A percentile compares a stretch with the other conserved stretches of the same genome.
phyloP scores from a whole-genome alignment of 2,797 vertebrate genomes.

The Silurus lanzhouensis region DNA sequence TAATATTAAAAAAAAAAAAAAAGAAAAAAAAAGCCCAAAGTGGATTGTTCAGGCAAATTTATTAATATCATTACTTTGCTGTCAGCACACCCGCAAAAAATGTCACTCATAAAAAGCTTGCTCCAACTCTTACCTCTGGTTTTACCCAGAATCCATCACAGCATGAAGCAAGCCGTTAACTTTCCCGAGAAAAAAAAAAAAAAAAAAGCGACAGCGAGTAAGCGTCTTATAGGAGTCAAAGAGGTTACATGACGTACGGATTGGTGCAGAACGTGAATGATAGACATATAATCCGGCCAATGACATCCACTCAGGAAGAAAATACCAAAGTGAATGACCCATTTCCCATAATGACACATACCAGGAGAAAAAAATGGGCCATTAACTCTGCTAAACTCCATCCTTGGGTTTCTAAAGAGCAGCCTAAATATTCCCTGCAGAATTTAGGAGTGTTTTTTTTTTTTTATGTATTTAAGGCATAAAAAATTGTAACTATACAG shows the following conservation, averaged over 20 bases:
- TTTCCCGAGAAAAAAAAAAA: background rate
- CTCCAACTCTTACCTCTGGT: constrained; percentile 22
- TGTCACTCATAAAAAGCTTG: constrained; percentile 52
- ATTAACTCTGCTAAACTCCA: constrained; percentile 23
- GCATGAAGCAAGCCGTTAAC: constrained; percentile 36
- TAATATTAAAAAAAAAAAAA: constrained; percentile 54
- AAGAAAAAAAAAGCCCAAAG: constrained; percentile 19
- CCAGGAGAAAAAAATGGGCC: constrained; percentile 15
- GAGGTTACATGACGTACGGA: constrained; percentile 44
- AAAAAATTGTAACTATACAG: background rate
- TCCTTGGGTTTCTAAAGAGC: background rate
- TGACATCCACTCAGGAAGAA: constrained; percentile 18
- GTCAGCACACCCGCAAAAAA: constrained; percentile 49
- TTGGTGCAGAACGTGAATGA: constrained; percentile 31
- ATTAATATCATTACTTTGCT: constrained; percentile 69
- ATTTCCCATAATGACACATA: constrained; percentile 19
- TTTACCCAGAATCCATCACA: constrained; percentile 46
- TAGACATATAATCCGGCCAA: constrained; percentile 37
- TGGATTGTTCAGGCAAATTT: constrained; percentile 55
- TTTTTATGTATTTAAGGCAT: background rate
- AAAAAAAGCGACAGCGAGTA: background rate
- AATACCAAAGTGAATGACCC: constrained; percentile 36
- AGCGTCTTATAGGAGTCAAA: constrained; percentile 38
- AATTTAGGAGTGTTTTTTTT: background rate
- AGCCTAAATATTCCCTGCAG: constrained; percentile 18